A percentile compares a stretch with the other conserved stretches of the same genome.
These are phyloP conservation scores for Glaucopsyche alexis DNA, from an alignment of 2,888 invertebrate genomes.

Conservation along the genomic window DNA sequence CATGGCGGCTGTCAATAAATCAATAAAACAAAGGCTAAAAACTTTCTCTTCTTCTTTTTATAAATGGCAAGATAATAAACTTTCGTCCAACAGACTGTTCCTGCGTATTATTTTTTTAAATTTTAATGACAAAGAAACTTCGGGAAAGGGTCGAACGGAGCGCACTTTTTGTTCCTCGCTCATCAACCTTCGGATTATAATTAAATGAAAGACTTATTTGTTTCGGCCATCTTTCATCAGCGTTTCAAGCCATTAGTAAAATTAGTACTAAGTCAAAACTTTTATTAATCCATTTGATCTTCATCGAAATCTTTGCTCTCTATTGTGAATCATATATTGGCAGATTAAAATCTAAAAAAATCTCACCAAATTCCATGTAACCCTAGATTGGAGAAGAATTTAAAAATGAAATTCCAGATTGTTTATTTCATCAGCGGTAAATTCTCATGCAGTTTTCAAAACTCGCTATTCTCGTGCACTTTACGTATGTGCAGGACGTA, in stretches of 20 bases:
- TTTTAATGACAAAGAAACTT: conserved; percentile 20
- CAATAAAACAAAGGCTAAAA: no score
- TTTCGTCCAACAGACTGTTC: neutral
- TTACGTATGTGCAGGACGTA: conserved; percentile 26
- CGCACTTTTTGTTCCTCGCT: neutral
- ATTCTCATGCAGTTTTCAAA: conserved; percentile 3
- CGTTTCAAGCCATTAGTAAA: neutral
- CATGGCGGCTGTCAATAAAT: conserved; percentile 35
- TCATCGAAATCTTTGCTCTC: no score
- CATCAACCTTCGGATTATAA: neutral
- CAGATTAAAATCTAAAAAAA: no score
- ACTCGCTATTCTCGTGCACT: conserved; percentile 23
- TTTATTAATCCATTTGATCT: no score
- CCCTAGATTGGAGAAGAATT: no score
- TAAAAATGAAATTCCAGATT: no score
- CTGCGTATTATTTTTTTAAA: neutral
- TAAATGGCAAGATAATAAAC: conserved; percentile 11
- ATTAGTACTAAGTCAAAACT: neutral
- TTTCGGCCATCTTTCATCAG: neutral
- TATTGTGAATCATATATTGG: no score
- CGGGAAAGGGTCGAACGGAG: neutral
- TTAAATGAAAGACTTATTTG: conserved; percentile 11
- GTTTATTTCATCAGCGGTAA: no score
- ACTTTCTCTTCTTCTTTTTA: neutral
- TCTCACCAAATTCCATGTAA: no score